Base-by-base conservation (phyloP, 2,113 vertebrate genomes). In the Picathartes gymnocephalus region DNA sequence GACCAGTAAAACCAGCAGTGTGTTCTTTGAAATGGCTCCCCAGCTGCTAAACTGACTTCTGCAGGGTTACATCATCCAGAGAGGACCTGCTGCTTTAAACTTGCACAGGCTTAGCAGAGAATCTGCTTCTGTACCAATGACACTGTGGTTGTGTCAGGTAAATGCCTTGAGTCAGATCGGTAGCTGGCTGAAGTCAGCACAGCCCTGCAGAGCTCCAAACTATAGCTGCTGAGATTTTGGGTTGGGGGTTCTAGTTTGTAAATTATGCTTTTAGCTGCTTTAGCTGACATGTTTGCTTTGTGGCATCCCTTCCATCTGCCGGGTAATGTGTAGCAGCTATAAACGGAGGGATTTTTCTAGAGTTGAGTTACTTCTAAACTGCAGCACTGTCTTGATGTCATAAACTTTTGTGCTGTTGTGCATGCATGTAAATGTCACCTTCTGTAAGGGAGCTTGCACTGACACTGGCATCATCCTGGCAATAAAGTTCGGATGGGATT, bases 1-100 rank as follows among this genome's bases (percentile, higher is more conserved):
- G 73, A 92, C 87, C 84, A 92, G 80, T 86, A 58, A 94, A 96
- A 94, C 62, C 72, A 84, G 82, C 48, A 25, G 44, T 51, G 16
- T 30, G 8, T 65, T 92, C 31, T 88, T 77, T 79, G 70, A 78
- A 81, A 88, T 53, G 48, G 13, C 22, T 86, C 54, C 47, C 39
- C 69, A 82, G 60, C 58, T 77, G 56, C 61, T 90, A 57, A 88
- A 61, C 47, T 66, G 76, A 56, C 42, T 95, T 93, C 33, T 79
- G 40, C 3, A 2, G 61, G 45, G 50, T 80, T 84, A 9, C 74
- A 56, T 88, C 71, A 48, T 73, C 58, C 42, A 15, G 42, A 31
- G 31, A 95, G 70, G 58, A 95, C 42, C 44, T 57, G 40, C 57
- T 88, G 45, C 72, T 93, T 90, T 76, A 27, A 45, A 65, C n/a